Evolutionary conservation across 2,113 vertebrate species (phyloP), one percentile per base, ranked within the genome.

Genomic region (Numida meleagris): DNA sequence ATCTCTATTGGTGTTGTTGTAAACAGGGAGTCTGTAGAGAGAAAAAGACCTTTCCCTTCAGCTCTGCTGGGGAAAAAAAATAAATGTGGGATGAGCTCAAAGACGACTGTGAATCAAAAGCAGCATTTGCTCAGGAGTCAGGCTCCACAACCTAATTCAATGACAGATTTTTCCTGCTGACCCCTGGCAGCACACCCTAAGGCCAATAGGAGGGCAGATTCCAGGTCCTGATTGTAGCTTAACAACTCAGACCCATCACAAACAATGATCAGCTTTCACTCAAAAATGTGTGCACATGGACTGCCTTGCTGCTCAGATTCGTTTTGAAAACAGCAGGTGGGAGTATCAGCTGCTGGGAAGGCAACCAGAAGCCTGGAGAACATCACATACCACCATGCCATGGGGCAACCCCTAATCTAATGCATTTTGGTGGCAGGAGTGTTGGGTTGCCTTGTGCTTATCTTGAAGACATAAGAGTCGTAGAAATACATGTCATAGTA

Each of bases 181-280:
- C 50, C 16, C 13, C 25, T 77, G 61, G 57, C 25, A 81, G 57
- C 34, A 78, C 18, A 68, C 24, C 21, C 20, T 7, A 31, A 63
- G 65, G 38, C 16, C 86, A 81, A 21, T 1, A 0, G 45, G 14
- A 91, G 33, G 36, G 31, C 36, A 91, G 61, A 78, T 68, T 90
- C 82, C 53, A 88, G 29, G 33, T 76, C 79, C 31, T 59, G 63
- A 62, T 13, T 72, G 84, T 61, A 94, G 40, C 48, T 94, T 88
- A 73, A 77, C 67, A 67, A 70, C 71, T 80, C 23, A 0, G 53
- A 34, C 25, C 36, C 84, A 80, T 40, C 34, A 73, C 89, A 84
- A 93, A 93, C 27, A 89, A 45, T 7, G 71, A 89, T 73, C 84
- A 91, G 63, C 34, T 94, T 95, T 91, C 85, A 85, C 33, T 59